Percentiles rank a stretch among this genome's conserved stretches.
phyloP scores from a whole-genome alignment of 2,888 invertebrate genomes.

The Aleiodes alternator region DNA sequence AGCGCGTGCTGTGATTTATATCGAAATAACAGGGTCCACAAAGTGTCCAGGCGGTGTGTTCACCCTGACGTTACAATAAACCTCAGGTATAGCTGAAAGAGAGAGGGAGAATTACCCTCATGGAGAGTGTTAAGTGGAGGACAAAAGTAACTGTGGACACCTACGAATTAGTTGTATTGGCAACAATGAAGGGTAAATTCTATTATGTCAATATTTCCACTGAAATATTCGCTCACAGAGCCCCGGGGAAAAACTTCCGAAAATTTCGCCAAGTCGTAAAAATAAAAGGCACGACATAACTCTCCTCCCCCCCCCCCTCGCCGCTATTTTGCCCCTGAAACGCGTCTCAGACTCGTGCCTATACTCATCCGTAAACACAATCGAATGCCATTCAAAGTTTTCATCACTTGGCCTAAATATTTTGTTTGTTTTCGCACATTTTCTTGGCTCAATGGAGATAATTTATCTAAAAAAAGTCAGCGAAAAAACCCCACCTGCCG shows the following conservation, averaged over 20 bases:
- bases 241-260: background rate
- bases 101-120: constrained; percentile 22
- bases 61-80: constrained; percentile 39
- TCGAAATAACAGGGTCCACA: constrained; percentile 66
- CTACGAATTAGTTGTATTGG: constrained; percentile 59
- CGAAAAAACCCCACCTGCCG: background rate
- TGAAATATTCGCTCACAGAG: background rate
- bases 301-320: constrained; percentile 53
- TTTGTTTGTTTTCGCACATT: constrained; percentile 44
- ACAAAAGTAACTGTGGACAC: constrained; percentile 60
- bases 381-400: constrained; percentile 70
- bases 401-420: constrained; percentile 72
- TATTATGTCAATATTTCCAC: constrained; percentile 7
- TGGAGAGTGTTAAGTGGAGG: constrained; percentile 52
- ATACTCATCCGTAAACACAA: constrained; percentile 67
- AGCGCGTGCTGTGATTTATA: constrained; percentile 63
- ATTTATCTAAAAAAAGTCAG: too few species aligned
- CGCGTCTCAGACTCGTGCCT: constrained; percentile 56
- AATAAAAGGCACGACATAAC: background rate
- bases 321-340: constrained; percentile 41
- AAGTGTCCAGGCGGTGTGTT: constrained; percentile 47
- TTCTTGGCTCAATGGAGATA: background rate
- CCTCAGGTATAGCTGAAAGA: constrained; percentile 54
- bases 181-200: background rate
- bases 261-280: background rate